Percentiles rank a stretch among this genome's conserved stretches.
Conservation (phyloP, 2,113 vertebrate genomes). For the Sebastes schlegelii region DNA sequence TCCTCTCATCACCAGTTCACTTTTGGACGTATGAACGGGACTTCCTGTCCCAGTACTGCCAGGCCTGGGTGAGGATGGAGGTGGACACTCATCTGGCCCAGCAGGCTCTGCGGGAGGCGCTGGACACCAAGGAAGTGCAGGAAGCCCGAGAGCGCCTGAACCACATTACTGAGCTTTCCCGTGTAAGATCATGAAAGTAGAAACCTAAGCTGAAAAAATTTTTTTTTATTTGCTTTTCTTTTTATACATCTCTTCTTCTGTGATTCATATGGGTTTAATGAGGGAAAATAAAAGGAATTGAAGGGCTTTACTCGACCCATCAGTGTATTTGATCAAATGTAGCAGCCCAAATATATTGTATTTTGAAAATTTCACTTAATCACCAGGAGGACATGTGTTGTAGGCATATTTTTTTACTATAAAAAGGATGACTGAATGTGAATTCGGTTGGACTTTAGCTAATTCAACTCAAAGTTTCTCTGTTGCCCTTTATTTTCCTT, state of each 20-base stretch:
- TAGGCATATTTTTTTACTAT: background rate
- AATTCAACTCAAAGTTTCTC: background rate
- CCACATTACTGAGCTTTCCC: constrained; percentile 77
- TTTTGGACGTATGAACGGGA: constrained; percentile 82
- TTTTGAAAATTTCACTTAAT: background rate
- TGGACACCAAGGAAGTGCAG: constrained; percentile 81
- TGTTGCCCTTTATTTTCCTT: background rate
- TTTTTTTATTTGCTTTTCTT: background rate
- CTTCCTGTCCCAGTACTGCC: constrained; percentile 83
- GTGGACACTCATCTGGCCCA: constrained; percentile 84
- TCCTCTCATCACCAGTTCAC: constrained; percentile 73
- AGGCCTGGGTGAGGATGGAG: constrained; percentile 83
- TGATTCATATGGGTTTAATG: background rate
- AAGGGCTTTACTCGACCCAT: background rate
- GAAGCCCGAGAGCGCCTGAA: constrained; percentile 78
- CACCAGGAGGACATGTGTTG: background rate
- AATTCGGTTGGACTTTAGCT: background rate
- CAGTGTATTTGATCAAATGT: constrained; percentile 1
- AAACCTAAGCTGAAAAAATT: background rate
- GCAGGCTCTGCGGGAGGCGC: constrained; percentile 82
- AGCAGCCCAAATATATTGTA: background rate
- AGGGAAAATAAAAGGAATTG: constrained; percentile 1
- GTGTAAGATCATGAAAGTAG: constrained; percentile 60
- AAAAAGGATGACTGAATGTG: background rate
- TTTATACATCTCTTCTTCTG: background rate